Evolutionary conservation across 2,888 invertebrate genomes (phyloP).

Genomic region (Parapristionchus giblindavisi): DNA sequence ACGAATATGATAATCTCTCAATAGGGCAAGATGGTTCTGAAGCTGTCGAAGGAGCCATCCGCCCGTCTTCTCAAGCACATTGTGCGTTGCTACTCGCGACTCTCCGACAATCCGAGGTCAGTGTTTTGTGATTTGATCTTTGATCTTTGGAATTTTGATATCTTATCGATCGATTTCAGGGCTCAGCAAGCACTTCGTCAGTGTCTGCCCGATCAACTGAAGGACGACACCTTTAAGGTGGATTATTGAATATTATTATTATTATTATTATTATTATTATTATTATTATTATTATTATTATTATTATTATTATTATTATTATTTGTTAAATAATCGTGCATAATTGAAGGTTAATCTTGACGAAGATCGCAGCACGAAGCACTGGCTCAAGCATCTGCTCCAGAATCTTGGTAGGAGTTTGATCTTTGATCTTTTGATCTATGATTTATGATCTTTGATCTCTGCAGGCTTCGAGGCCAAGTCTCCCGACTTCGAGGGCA

Average conservation of each 20-base stretch:
- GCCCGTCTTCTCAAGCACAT: slow-evolving; percentile 95
- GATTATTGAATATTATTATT: slow-evolving; percentile 74
- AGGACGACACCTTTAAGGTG: slow-evolving; percentile 91
- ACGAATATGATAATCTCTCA: not conserved
- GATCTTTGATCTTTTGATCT: too few relatives aligned
- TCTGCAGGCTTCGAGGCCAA: slow-evolving; percentile 29
- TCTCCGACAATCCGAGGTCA: slow-evolving; percentile 93
- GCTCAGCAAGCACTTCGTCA: slow-evolving; percentile 94
- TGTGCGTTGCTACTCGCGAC: slow-evolving; percentile 92
- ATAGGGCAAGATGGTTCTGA: slow-evolving; percentile 96
- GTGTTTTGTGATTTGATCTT: slow-evolving; percentile 8
- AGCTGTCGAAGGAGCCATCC: slow-evolving; percentile 94
- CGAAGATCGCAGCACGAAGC: slow-evolving; percentile 95
- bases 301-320: too few relatives aligned
- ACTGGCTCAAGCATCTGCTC: slow-evolving; percentile 91
- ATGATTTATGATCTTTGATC: too few relatives aligned
- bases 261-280: not conserved
- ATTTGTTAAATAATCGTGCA: too few relatives aligned
- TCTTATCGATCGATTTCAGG: slow-evolving; percentile 72
- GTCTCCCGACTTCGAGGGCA: not conserved
- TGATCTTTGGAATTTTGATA: slow-evolving; percentile 40
- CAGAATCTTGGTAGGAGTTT: slow-evolving; percentile 79
- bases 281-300: not conserved
- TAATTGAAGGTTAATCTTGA: slow-evolving; percentile 70
- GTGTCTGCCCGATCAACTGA: slow-evolving; percentile 94